Evolutionary conservation across 2,113 vertebrate species (phyloP), one percentile per base, ranked within the genome.

Genomic region (Sceloporus tristichus): DNA sequence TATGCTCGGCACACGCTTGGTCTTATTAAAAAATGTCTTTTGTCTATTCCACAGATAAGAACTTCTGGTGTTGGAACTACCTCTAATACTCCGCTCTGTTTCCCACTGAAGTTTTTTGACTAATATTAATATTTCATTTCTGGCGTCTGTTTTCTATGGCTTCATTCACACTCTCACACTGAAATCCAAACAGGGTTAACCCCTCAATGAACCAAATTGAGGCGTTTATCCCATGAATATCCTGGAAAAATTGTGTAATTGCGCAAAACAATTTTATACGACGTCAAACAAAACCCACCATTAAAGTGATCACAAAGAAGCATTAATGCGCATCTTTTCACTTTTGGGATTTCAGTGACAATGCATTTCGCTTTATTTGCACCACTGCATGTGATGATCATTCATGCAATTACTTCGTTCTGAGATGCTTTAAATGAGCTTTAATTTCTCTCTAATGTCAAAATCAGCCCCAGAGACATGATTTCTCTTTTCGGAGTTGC

Each of bases 401-500:
- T 34, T 34, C 34, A 34, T 34, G 34, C 34, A 34, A 34, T 34
- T 34, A 34, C 34, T 34, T 34, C 34, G 34, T 34, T 34, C 34
- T 34, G 34, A 34, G 34, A 34, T 34, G 34, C 34, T 34, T 34
- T 34, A 34, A 34, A 34, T 34, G 34, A 1, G 34, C 34, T 34
- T 34, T 34, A 34, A 34, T 34, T 53, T 34, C 34, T 34, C 34
- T 34, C 1, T 34, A 34, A 34, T 34, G 34, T 34, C 34, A 34
- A 34, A 34, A 34, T 34, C 34, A 34, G 34, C 34, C 34, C 34
- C 34, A 34, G 34, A 53, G 40, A 29, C 66, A 40, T 21, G 79
- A 9, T 75, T 34, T 86, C 54, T 86, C 77, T 91, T 88, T 95
- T 92, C 94, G 85, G 84, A 92, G 90, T 93, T 94, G 56, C 40